Evolutionary conservation across 2,797 vertebrate genomes (phyloP).

Genomic region (Smutsia temminckii): DNA sequence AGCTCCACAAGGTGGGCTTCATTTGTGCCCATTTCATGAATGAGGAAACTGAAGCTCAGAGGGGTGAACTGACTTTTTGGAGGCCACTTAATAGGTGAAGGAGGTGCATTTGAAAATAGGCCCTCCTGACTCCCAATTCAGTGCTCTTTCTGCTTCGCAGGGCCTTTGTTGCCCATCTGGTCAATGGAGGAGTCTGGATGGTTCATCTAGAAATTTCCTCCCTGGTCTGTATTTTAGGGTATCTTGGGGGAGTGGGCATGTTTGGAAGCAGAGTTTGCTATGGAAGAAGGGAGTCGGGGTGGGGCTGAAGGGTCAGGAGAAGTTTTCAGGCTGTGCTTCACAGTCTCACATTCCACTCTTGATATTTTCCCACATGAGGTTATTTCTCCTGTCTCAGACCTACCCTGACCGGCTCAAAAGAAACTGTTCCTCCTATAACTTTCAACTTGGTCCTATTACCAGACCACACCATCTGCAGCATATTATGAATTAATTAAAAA

Average conservation of each 20-base stretch:
- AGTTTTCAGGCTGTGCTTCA: background rate
- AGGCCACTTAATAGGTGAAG: background rate
- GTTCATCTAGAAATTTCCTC: background rate
- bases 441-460: conserved; percentile 43
- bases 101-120: background rate
- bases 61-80: background rate
- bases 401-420: background rate
- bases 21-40: background rate
- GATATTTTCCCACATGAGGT: background rate
- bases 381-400: background rate
- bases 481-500: conserved; percentile 76
- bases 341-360: background rate
- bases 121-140: background rate
- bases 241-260: background rate
- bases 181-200: background rate
- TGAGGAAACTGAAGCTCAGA: background rate
- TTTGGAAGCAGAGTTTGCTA: background rate
- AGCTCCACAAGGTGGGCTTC: background rate
- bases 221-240: background rate
- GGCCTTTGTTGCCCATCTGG: background rate
- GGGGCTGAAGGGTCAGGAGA: background rate
- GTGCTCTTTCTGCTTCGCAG: accelerated
- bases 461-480: conserved; percentile 63
- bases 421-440: background rate
- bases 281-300: background rate